Conservation (phyloP, 2,888 invertebrate genomes). For the Acrocera orbiculus region DNA sequence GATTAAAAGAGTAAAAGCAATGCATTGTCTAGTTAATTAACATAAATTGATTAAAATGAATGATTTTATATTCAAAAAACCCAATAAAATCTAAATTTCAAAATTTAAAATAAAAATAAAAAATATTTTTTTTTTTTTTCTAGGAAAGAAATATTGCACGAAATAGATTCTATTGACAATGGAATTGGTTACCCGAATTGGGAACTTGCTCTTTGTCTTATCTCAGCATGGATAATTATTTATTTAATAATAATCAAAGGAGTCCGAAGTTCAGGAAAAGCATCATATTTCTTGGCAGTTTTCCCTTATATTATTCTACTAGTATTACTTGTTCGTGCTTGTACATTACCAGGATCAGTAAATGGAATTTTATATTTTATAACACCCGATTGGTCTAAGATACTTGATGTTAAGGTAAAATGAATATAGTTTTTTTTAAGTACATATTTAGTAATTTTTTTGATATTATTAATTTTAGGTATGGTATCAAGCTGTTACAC, state of each 20-base stretch:
- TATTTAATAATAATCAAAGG: conserved; percentile 37
- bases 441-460: no score
- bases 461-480: no score
- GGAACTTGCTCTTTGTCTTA: conserved; percentile 35
- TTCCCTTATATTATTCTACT: conserved; percentile 51
- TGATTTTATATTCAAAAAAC: no score
- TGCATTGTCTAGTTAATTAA: no score
- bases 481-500: conserved; percentile 47
- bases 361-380: conserved; percentile 46
- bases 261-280: conserved; percentile 46
- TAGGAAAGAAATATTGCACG: conserved; percentile 37
- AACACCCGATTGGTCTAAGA: conserved; percentile 44
- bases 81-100: no score
- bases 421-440: neutral
- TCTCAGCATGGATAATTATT: conserved; percentile 36
- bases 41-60: no score
- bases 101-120: neutral
- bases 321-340: conserved; percentile 42
- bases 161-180: conserved; percentile 32
- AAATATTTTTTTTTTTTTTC: no score
- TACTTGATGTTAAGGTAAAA: conserved; percentile 40
- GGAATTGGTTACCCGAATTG: conserved; percentile 39
- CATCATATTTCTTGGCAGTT: conserved; percentile 55
- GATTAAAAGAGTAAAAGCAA: no score
- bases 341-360: conserved; percentile 40